phyloP scores from a whole-genome alignment of 2,888 invertebrate species.

The Leptopilina syphax region DNA sequence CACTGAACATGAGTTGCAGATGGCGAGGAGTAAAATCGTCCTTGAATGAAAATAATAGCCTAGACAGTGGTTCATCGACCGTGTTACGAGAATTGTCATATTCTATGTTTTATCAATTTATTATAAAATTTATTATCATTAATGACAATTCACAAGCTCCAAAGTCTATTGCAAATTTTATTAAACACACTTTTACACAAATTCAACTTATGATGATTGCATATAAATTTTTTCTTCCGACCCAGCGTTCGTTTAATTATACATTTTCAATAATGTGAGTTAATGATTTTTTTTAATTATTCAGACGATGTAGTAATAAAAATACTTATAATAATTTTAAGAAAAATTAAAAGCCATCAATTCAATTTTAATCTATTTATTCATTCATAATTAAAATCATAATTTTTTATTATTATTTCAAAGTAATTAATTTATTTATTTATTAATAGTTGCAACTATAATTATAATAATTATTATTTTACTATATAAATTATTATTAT shows the following conservation, averaged over 20 bases:
- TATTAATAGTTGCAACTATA: too few species aligned
- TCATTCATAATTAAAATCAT: too few species aligned
- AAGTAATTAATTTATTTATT: too few species aligned
- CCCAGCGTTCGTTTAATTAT: not conserved
- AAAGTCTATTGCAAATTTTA: constrained; percentile 16
- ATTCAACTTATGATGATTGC: not conserved
- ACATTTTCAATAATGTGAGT: not conserved
- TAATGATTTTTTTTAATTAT: not conserved
- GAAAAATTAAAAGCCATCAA: too few species aligned
- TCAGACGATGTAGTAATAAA: too few species aligned
- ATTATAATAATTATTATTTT: too few species aligned
- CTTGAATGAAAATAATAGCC: constrained; percentile 20
- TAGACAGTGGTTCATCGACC: constrained; percentile 24
- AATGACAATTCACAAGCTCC: constrained; percentile 25
- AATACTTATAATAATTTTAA: too few species aligned
- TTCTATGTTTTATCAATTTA: not conserved
- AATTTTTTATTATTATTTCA: too few species aligned
- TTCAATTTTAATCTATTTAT: too few species aligned
- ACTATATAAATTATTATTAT: too few species aligned
- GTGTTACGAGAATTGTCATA: constrained; percentile 31
- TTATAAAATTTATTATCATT: constrained; percentile 24
- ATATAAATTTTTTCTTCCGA: not conserved
- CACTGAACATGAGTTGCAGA: not conserved
- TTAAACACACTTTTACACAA: constrained; percentile 12
- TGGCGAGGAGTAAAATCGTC: constrained; percentile 8